These are phyloP conservation scores for Tiphia femorata DNA, from an alignment of 2,888 invertebrate genomes.

Conservation along the genomic window DNA sequence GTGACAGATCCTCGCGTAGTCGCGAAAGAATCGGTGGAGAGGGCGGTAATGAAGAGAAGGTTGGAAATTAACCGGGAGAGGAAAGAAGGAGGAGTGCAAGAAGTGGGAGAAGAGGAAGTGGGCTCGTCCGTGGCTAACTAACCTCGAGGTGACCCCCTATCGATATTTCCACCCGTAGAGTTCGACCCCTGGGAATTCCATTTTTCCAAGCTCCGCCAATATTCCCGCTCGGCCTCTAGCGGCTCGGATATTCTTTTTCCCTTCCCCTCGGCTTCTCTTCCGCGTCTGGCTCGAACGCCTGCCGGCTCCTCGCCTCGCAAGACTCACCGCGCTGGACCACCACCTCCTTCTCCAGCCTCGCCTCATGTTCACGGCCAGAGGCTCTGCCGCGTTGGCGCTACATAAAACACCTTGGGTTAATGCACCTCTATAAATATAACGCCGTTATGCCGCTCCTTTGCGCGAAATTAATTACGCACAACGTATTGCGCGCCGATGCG, in stretches of 20 bases:
- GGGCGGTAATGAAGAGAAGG: no score
- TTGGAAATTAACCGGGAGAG: not conserved
- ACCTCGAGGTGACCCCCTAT: slow-evolving; percentile 49
- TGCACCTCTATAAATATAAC: slow-evolving; percentile 48
- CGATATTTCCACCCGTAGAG: slow-evolving; percentile 45
- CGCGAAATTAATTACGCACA: slow-evolving; percentile 50
- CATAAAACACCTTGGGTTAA: slow-evolving; percentile 45
- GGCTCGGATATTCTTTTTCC: not conserved
- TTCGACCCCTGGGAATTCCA: slow-evolving; percentile 46
- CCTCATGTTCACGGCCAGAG: not conserved
- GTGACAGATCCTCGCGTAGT: no score
- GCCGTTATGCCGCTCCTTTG: slow-evolving; percentile 34
- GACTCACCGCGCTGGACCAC: not conserved
- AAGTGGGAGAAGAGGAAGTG: no score
- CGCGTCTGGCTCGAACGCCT: not conserved
- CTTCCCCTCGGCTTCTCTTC: slow-evolving; percentile 6
- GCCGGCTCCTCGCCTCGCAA: not conserved
- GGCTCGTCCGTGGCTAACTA: slow-evolving; percentile 43
- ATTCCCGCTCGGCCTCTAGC: no score
- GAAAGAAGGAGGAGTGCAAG: not conserved
- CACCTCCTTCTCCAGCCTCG: not conserved
- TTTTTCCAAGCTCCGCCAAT: slow-evolving; percentile 6
- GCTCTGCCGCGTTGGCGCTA: slow-evolving; percentile 3
- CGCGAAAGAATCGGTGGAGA: no score
- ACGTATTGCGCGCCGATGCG: slow-evolving; percentile 48